Conservation (phyloP, 1,140 invertebrate species). For the Epicauta chinensis region DNA sequence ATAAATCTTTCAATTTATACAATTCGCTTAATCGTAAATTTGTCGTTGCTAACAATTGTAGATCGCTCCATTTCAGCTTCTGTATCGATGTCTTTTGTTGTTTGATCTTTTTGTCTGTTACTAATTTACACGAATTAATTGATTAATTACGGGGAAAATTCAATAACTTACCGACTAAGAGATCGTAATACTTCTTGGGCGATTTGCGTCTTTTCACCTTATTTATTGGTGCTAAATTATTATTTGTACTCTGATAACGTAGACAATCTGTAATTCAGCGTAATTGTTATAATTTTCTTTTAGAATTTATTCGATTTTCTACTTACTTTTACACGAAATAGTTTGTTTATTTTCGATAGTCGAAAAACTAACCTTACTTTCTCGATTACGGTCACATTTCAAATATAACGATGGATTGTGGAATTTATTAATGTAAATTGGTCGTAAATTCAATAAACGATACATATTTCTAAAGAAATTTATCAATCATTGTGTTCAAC, state of each 20-base stretch:
- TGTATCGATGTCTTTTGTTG: slow-evolving; percentile 58
- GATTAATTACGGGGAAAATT: no score
- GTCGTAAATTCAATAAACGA: slow-evolving; percentile 5
- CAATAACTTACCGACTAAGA: slow-evolving; percentile 49
- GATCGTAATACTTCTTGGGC: slow-evolving; percentile 46
- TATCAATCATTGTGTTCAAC: no score
- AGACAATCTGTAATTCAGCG: slow-evolving; percentile 21
- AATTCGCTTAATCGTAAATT: slow-evolving; percentile 51
- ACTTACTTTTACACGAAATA: slow-evolving; percentile 14
- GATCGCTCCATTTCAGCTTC: slow-evolving; percentile 54
- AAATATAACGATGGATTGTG: slow-evolving; percentile 19
- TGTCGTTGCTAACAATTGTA: slow-evolving; percentile 55
- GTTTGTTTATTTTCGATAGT: slow-evolving; percentile 26
- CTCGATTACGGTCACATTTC: slow-evolving; percentile 19
- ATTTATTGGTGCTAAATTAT: slow-evolving; percentile 22
- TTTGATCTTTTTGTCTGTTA: slow-evolving; percentile 51
- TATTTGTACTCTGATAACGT: slow-evolving; percentile 30
- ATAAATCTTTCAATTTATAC: slow-evolving; percentile 47
- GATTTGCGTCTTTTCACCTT: slow-evolving; percentile 39
- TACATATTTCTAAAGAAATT: not conserved
- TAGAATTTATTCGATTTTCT: not conserved
- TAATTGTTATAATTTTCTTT: not conserved
- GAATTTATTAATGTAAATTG: not conserved
- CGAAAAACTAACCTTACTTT: slow-evolving; percentile 19
- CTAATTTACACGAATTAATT: no score